phyloP scores from a whole-genome alignment of 2,113 vertebrate genomes.

The Nymphicus hollandicus region DNA sequence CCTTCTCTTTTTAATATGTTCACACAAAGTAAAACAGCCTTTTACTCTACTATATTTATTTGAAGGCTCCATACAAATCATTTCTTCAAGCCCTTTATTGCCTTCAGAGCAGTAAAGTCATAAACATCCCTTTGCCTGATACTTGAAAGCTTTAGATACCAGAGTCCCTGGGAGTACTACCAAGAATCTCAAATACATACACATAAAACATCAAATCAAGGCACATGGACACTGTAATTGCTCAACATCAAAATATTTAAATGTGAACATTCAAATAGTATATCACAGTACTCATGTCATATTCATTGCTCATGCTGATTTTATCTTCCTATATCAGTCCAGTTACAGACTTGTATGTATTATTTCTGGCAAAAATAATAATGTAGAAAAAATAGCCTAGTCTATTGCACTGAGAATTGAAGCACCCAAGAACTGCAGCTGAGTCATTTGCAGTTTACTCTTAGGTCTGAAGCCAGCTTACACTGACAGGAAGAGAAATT shows the following conservation, averaged over 20 bases:
- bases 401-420: background rate
- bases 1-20: rapidly evolving
- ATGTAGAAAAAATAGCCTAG: background rate
- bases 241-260: background rate
- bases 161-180: background rate
- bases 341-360: background rate
- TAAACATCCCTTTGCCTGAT: background rate
- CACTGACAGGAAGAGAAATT: background rate
- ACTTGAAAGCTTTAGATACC: background rate
- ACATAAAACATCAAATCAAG: background rate
- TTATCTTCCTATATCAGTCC: background rate
- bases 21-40: background rate
- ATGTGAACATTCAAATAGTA: background rate
- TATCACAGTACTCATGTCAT: background rate
- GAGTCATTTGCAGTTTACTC: background rate
- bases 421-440: background rate
- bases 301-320: background rate
- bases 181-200: background rate
- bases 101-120: background rate
- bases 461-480: background rate
- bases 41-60: background rate
- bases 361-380: background rate
- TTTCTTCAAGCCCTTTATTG: background rate
- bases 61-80: background rate
- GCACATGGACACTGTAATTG: background rate